Conservation (phyloP, 2,888 invertebrate genomes). For the Actias luna region DNA sequence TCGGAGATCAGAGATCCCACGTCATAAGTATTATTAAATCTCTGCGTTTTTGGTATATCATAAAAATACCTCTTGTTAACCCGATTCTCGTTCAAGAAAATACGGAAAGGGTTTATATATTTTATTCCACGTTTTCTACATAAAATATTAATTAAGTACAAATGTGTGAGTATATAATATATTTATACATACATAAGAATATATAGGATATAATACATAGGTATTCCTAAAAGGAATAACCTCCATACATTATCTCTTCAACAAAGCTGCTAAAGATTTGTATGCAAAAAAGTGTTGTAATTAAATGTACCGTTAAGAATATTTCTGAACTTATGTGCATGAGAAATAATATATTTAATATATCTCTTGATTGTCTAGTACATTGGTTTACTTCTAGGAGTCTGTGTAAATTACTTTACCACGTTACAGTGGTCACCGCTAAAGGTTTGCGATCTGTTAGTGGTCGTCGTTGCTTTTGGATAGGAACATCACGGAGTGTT, state of each 20-base stretch:
- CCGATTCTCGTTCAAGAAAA: background rate
- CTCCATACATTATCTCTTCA: too few relatives aligned
- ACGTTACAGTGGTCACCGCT: too few relatives aligned
- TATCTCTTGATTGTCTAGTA: too few relatives aligned
- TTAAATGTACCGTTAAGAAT: background rate
- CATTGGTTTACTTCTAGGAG: too few relatives aligned
- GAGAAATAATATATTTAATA: too few relatives aligned
- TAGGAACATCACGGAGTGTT: too few relatives aligned
- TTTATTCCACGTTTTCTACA: background rate
- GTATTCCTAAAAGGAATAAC: too few relatives aligned
- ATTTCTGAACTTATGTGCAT: background rate
- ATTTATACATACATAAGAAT: background rate
- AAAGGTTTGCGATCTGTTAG: too few relatives aligned
- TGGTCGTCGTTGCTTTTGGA: too few relatives aligned
- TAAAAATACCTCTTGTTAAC: background rate
- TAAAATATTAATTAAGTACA: background rate
- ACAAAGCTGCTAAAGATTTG: background rate
- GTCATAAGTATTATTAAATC: background rate
- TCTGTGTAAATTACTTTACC: too few relatives aligned
- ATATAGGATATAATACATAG: too few relatives aligned
- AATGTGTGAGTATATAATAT: too few relatives aligned
- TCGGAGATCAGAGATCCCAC: background rate
- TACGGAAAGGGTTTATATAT: background rate
- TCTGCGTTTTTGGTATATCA: background rate
- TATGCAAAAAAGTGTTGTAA: background rate